phyloP scores from a whole-genome alignment of 2,113 vertebrate species.

The Triplophysa dalaica region DNA sequence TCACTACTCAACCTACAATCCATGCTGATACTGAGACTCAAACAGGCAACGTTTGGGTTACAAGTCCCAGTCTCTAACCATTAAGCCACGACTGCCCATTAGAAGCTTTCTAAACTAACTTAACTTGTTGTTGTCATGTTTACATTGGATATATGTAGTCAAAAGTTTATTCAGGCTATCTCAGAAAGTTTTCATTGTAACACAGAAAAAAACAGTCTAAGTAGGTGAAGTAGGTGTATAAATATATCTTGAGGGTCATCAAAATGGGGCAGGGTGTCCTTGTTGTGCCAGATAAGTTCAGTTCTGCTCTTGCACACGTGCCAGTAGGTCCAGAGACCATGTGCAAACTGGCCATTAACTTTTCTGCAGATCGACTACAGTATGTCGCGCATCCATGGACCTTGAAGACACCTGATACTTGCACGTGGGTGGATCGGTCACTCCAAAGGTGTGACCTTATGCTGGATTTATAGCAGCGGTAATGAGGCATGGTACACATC shows the following conservation, averaged over 20 bases:
- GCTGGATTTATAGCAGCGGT: not conserved
- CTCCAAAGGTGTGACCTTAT: not conserved
- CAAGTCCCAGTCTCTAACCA: too few species aligned
- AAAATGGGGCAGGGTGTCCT: not conserved
- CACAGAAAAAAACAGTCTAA: too few species aligned
- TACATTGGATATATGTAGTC: too few species aligned
- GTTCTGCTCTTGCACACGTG: not conserved
- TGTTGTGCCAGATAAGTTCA: not conserved
- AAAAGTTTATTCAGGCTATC: too few species aligned
- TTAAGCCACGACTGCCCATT: too few species aligned
- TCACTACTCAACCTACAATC: too few species aligned
- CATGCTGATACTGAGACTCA: too few species aligned
- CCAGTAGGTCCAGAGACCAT: not conserved
- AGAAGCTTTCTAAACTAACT: too few species aligned
- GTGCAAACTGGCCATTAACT: not conserved
- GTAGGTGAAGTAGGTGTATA: not conserved
- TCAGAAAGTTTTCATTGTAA: too few species aligned
- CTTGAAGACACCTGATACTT: not conserved
- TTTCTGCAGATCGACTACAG: not conserved
- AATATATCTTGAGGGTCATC: not conserved
- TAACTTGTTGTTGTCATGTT: too few species aligned
- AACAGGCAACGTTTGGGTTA: too few species aligned
- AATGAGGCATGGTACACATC: not conserved
- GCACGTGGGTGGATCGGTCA: not conserved
- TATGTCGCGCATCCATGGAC: not conserved